Percentiles rank a stretch among this genome's conserved stretches.
Conservation (phyloP, 2,888 invertebrate genomes). For the Apodemia duryi region DNA sequence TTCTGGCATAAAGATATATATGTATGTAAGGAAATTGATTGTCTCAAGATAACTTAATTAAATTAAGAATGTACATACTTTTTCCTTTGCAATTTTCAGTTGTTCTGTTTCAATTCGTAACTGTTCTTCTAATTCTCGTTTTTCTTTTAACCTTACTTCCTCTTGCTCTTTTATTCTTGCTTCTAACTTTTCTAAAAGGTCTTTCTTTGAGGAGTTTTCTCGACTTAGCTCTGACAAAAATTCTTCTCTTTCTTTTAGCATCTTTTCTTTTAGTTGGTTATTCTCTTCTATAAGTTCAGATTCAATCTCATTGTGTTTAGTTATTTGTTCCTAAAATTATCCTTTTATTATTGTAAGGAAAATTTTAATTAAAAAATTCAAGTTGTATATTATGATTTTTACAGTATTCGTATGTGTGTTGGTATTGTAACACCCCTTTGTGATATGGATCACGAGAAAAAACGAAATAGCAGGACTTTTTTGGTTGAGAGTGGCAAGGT, state of each 20-base stretch:
- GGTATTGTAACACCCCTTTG: too few species aligned
- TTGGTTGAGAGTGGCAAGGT: too few species aligned
- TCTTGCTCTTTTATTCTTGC: constrained; percentile 69
- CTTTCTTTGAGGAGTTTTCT: constrained; percentile 75
- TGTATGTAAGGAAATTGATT: too few species aligned
- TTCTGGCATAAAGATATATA: too few species aligned
- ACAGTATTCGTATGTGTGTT: too few species aligned
- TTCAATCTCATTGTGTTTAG: constrained; percentile 59
- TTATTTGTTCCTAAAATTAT: constrained; percentile 57
- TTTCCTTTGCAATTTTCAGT: constrained; percentile 52
- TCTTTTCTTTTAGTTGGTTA: constrained; percentile 59
- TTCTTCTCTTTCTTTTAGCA: constrained; percentile 69
- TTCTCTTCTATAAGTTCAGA: constrained; percentile 68
- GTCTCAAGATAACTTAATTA: too few species aligned
- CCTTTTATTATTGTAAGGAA: background rate
- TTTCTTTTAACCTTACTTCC: constrained; percentile 62
- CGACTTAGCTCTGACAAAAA: constrained; percentile 67
- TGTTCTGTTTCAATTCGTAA: constrained; percentile 61
- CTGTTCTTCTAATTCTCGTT: constrained; percentile 54
- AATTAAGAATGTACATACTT: constrained; percentile 41
- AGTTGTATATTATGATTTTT: too few species aligned
- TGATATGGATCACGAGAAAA: too few species aligned
- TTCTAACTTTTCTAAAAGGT: constrained; percentile 68
- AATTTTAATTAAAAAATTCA: background rate
- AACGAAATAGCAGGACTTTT: too few species aligned